These are phyloP conservation scores for Apamea anceps DNA, from an alignment of 2,888 invertebrate genomes.

Conservation along the genomic window DNA sequence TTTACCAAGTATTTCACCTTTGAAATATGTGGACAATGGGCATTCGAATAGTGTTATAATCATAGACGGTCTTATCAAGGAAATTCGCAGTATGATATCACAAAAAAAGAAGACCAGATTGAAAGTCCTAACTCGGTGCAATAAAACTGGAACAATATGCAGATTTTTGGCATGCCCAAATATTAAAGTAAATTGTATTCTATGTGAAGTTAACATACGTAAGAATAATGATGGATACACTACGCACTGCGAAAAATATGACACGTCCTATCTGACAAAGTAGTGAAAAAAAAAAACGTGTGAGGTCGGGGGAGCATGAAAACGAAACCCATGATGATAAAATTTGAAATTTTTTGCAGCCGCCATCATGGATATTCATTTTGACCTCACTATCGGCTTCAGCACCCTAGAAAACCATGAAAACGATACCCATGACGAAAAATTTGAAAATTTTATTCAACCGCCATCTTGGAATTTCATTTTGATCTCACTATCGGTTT, in stretches of 20 bases:
- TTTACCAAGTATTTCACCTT: not conserved
- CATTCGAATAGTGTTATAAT: not conserved
- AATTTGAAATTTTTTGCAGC: no score
- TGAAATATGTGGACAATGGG: no score
- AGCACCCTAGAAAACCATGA: no score
- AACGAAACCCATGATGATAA: no score
- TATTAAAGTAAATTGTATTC: conserved; percentile 72
- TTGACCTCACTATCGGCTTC: no score
- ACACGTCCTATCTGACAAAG: conserved; percentile 39
- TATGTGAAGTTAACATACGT: conserved; percentile 75
- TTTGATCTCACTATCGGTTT: no score
- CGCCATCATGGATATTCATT: no score
- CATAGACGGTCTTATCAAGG: not conserved
- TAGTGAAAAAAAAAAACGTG: conserved; percentile 17
- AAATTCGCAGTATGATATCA: not conserved
- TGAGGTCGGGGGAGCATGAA: no score
- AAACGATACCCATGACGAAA: no score
- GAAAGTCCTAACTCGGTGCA: conserved; percentile 78
- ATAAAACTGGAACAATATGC: conserved; percentile 70
- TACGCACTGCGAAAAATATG: conserved; percentile 70
- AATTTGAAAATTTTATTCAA: no score
- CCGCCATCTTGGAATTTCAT: no score
- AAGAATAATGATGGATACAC: conserved; percentile 46
- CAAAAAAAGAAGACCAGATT: conserved; percentile 41
- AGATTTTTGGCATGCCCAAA: conserved; percentile 79